Base-by-base conservation (phyloP, 2,113 vertebrate species). In the Tachycineta bicolor region DNA sequence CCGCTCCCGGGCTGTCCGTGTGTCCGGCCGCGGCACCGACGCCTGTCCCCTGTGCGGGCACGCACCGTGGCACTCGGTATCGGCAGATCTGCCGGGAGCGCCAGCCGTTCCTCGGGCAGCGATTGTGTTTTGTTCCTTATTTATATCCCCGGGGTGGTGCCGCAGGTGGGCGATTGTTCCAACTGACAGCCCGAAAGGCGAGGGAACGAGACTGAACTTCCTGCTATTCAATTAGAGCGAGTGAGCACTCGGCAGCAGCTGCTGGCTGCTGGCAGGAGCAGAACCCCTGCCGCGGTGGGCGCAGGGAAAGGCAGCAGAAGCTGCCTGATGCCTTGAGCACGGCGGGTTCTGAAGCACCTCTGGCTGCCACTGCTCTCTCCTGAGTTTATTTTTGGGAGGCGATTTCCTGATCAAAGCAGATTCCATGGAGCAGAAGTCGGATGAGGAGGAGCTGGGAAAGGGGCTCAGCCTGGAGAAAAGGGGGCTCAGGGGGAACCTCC, bases 91-190 rank as follows among this genome's bases (percentile, higher is more conserved):
- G 44, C 85, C 39, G 94, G 76, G 56, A 92, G 47, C 7, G 0
- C 43, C 17, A 15, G 60, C 82, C 39, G 0, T 63, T 83, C 64
- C 90, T 53, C 68, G 19, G 41, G 59, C 87, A 31, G 74, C 78
- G 31, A 82, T 65, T 83, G 93, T 84, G 80, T 52, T 91, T 63
- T 85, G 87, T 89, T 83, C 83, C 90, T 90, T 87, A 87, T 95
- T 95, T 90, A 63, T 89, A 75, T 41, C 83, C 75, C 95, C 22
- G 85, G 92, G 93, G 68, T 77, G 90, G 96, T 90, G 93, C 88
- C 90, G 89, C 94, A 96, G 96, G 96, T 97, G 96, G 93, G 94
- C 80, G 39, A 96, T 97, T 97, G 96, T 95, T 96, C 88, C 94
- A 90, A 73, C 92, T 81, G 83, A 68, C 88, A 86, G 92, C 71